A percentile compares a stretch with the other conserved stretches of the same genome.
These are phyloP conservation scores for Myotis davidii DNA, from an alignment of 2,113 vertebrate species.

Conservation along the genomic window DNA sequence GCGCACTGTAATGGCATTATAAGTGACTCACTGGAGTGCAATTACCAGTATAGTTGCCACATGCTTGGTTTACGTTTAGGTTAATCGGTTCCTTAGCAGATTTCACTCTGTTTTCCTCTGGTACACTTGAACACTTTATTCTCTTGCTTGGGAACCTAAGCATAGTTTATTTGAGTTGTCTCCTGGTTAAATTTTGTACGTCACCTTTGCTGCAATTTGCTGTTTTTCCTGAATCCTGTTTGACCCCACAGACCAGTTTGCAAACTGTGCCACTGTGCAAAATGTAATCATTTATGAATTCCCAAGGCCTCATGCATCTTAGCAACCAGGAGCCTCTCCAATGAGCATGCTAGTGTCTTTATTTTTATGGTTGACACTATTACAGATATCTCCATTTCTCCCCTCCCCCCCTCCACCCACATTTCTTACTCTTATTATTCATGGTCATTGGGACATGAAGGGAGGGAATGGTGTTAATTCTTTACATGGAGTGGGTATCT, in stretches of 20 bases:
- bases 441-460: neutral
- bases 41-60: slow-evolving; percentile 49
- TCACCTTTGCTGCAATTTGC: neutral
- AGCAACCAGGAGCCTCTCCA: slow-evolving; percentile 1
- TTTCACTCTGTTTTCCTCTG: slow-evolving; percentile 52
- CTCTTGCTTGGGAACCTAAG: neutral
- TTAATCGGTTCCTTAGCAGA: slow-evolving; percentile 57
- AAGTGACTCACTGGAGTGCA: slow-evolving; percentile 70
- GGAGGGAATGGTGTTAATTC: neutral
- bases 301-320: neutral
- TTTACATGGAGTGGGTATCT: neutral
- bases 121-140: slow-evolving; percentile 17
- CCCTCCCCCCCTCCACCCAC: too few relatives aligned
- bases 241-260: neutral
- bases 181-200: neutral
- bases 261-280: neutral
- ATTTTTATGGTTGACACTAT: neutral
- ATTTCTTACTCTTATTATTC: neutral
- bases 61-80: slow-evolving; percentile 69
- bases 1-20: slow-evolving; percentile 49
- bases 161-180: neutral
- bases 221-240: slow-evolving; percentile 8
- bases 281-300: neutral
- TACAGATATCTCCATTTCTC: neutral
- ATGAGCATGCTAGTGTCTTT: neutral